Conservation (phyloP, 2,113 vertebrate species). For the Sminthopsis crassicaudata region DNA sequence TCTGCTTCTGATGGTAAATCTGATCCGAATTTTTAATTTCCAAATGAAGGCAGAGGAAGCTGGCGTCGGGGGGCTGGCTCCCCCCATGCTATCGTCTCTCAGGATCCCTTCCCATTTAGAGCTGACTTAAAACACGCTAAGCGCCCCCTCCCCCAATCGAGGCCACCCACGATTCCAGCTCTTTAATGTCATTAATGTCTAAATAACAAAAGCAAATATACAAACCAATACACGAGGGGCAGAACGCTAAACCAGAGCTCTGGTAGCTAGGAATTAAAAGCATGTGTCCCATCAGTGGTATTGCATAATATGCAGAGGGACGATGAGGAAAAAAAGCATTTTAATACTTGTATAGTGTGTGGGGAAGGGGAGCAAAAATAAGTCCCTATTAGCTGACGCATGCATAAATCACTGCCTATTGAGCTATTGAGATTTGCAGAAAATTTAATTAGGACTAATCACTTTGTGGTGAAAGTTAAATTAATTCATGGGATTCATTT, state of each 20-base stretch:
- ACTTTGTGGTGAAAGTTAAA: conserved; percentile 39
- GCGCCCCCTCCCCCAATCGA: too few species aligned
- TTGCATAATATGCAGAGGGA: background rate
- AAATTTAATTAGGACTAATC: conserved; percentile 27
- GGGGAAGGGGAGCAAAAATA: conserved; percentile 13
- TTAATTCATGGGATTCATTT: conserved; percentile 31
- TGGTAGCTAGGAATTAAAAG: conserved; percentile 45
- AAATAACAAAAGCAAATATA: background rate
- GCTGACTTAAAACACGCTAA: background rate
- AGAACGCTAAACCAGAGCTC: background rate
- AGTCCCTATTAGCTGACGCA: background rate
- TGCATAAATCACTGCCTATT: conserved; percentile 18
- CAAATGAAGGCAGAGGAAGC: background rate
- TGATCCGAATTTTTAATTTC: background rate
- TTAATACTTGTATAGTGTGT: conserved; percentile 22
- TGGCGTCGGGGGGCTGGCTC: too few species aligned
- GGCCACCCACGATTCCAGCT: background rate
- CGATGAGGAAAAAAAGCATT: background rate
- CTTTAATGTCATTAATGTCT: background rate
- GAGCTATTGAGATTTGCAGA: background rate
- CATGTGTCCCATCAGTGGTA: conserved; percentile 8
- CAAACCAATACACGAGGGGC: background rate
- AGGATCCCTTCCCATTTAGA: background rate
- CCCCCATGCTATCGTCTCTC: background rate
- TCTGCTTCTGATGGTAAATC: background rate